phyloP scores from a whole-genome alignment of 1,140 invertebrate genomes.

The Apolygus lucorum region DNA sequence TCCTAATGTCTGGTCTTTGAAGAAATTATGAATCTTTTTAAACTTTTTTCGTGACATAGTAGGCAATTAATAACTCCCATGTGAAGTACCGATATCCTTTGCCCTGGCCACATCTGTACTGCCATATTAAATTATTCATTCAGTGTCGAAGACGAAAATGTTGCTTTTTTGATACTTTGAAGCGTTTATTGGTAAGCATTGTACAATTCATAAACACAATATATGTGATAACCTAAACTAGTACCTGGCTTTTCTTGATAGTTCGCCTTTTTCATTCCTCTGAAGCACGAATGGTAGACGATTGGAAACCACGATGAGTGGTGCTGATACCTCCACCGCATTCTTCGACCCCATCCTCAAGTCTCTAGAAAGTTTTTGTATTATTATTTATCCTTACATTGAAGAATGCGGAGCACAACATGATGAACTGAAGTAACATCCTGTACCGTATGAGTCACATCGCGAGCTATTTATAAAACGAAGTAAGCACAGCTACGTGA shows the following conservation, averaged over 20 bases:
- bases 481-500: background rate
- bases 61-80: no score
- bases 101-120: no score
- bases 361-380: background rate
- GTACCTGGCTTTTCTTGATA: slow-evolving; percentile 75
- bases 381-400: background rate
- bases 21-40: no score
- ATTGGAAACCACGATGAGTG: slow-evolving; percentile 82
- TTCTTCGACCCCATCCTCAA: slow-evolving; percentile 20
- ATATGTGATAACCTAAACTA: no score
- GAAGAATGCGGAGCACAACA: background rate
- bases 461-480: background rate
- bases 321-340: slow-evolving; percentile 28
- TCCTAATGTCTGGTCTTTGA: no score
- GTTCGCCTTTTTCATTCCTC: slow-evolving; percentile 48
- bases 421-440: background rate
- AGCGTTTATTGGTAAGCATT: no score
- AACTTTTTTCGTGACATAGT: no score
- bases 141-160: no score
- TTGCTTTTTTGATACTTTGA: no score
- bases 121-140: no score
- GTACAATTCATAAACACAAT: no score
- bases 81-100: no score
- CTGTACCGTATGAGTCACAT: background rate
- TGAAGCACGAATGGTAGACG: slow-evolving; percentile 77